These are phyloP conservation scores for Ursus arctos DNA, from an alignment of 2,113 vertebrate genomes.

Conservation along the genomic window DNA sequence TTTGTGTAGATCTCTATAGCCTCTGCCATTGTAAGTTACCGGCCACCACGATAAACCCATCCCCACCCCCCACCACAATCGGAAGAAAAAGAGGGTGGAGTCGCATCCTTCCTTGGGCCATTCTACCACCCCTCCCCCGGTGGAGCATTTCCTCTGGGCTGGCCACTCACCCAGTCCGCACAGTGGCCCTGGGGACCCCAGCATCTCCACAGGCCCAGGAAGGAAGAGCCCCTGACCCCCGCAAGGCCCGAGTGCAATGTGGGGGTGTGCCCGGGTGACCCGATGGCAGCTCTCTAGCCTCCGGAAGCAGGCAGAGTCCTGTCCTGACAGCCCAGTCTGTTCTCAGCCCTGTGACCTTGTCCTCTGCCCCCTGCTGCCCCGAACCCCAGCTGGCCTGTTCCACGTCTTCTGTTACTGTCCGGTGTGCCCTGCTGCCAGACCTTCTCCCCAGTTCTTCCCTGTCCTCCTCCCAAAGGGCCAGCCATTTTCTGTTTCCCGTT, in stretches of 20 bases:
- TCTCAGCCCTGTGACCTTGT: not conserved
- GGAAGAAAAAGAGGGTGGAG: not conserved
- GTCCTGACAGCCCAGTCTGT: not conserved
- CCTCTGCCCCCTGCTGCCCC: not conserved
- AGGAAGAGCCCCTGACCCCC: not conserved
- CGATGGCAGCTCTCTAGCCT: not conserved
- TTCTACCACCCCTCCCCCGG: not conserved
- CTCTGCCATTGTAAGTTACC: not conserved
- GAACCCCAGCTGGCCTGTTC: not conserved
- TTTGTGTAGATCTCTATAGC: not conserved
- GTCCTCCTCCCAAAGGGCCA: not conserved
- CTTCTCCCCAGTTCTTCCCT: not conserved
- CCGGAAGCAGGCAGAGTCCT: not conserved
- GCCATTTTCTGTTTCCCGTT: not conserved
- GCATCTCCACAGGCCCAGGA: not conserved
- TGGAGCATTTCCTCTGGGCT: not conserved
- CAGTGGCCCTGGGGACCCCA: not conserved
- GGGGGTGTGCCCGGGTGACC: rapidly evolving
- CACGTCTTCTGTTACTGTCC: not conserved
- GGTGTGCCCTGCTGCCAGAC: not conserved
- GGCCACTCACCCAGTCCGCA: not conserved
- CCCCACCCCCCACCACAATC: not conserved
- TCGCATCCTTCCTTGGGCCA: not conserved
- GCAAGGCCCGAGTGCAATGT: not conserved
- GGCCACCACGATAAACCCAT: not conserved